Evolutionary conservation across 2,888 invertebrate genomes (phyloP).

Genomic region (Ochlodes sylvanus): DNA sequence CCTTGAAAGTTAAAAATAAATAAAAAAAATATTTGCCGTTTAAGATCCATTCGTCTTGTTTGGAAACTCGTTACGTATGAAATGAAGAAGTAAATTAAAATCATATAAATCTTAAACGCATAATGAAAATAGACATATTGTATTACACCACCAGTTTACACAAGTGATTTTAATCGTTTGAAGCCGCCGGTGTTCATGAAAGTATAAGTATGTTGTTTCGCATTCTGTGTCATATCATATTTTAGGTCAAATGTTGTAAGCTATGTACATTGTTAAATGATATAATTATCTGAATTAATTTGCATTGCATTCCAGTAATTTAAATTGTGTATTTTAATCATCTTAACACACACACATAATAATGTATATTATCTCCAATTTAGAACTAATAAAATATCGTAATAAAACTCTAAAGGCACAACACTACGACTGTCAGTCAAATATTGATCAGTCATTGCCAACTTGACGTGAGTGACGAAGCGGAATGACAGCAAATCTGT

Average conservation of each 20-base stretch:
- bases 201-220: constrained; percentile 14
- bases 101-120: constrained; percentile 40
- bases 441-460: constrained; percentile 17
- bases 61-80: constrained; percentile 23
- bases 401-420: constrained; percentile 18
- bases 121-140: constrained; percentile 52
- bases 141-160: constrained; percentile 56
- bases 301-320: neutral
- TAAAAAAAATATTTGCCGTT: constrained; percentile 35
- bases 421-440: constrained; percentile 32
- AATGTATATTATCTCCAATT: too few species aligned
- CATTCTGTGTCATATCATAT: constrained; percentile 25
- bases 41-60: constrained; percentile 40
- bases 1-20: constrained; percentile 41
- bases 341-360: too few species aligned
- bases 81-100: constrained; percentile 43
- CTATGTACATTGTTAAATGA: neutral
- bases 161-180: constrained; percentile 56
- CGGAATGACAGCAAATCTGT: too few species aligned
- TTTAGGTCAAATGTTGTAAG: constrained; percentile 16
- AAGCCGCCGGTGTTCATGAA: constrained; percentile 25
- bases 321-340: too few species aligned
- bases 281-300: neutral
- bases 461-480: constrained; percentile 1
- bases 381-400: constrained; percentile 2